Evolutionary conservation across 2,113 vertebrate species (phyloP), one percentile per base, ranked within the genome.

Genomic region (Upupa epops): DNA sequence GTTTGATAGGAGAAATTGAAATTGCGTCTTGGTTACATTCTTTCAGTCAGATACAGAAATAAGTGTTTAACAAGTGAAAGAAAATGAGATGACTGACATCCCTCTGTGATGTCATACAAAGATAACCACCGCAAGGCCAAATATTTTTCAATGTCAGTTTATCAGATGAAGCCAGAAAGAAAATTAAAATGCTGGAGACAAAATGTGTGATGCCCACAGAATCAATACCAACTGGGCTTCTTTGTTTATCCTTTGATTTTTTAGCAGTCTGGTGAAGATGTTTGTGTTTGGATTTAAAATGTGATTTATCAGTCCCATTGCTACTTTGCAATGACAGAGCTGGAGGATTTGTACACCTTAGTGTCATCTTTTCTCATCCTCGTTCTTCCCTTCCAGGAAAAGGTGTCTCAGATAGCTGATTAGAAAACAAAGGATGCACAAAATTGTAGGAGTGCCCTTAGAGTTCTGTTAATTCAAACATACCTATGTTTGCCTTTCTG

Each of bases 221-320:
- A 54, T 85, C 63, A 86, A 87, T 49, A 86, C 34, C 89, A 87
- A 89, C 82, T 76, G 88, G 71, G 20, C 64, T 92, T 88, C 60
- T 16, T 66, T 95, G 85, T 71, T 95, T 83, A 72, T 74, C 26
- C 46, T 82, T 74, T 60, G 71, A 17, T 75, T 68, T 91, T 83
- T 86, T 16, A 89, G 46, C 52, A 59, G 81, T 20, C 74, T 83
- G 51, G 59, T 59, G 59, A 72, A 83, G 86, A 73, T 58, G 87
- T 46, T 87, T 87, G 32, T 65, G 28, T 68, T 86, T 72, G 51
- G 42, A 82, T 60, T 85, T 89, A 52, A 92, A 89, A 77, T 71
- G 56, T 65, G 74, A 94, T 85, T 70, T 89, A 55, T 56, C n/a
- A 29, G 21, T 90, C 64, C 45, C 3, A 2, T 64, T 63, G 60